phyloP scores from a whole-genome alignment of 2,888 invertebrate species.

The Pristionchus exspectatus region DNA sequence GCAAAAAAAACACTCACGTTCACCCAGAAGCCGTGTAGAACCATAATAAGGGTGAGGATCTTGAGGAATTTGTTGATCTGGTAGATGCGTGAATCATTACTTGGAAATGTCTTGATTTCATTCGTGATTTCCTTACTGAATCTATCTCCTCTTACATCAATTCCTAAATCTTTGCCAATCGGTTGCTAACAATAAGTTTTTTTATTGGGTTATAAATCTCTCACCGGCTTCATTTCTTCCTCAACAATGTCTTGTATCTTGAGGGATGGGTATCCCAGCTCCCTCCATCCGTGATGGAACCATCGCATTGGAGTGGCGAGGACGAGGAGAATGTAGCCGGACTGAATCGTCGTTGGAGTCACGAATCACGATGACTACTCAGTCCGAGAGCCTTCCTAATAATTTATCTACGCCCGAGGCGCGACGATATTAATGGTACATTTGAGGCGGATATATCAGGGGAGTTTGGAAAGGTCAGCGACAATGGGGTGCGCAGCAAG shows the following conservation, averaged over 20 bases:
- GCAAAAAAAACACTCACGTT: not conserved
- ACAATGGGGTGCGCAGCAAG: too few relatives aligned
- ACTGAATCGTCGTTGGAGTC: too few relatives aligned
- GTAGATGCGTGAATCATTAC: not conserved
- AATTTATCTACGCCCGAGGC: too few relatives aligned
- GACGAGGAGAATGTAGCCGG: not conserved
- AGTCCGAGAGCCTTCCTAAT: too few relatives aligned
- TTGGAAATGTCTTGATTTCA: not conserved
- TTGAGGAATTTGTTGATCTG: not conserved
- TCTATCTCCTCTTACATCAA: not conserved
- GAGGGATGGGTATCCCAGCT: not conserved
- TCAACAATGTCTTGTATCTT: not conserved
- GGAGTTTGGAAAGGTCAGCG: too few relatives aligned
- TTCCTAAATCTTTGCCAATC: not conserved
- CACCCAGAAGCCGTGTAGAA: not conserved
- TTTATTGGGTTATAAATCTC: not conserved
- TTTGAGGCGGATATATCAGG: too few relatives aligned
- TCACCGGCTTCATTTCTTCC: not conserved
- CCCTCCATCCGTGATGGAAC: conserved; percentile 16
- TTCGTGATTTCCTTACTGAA: not conserved
- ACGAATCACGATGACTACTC: too few relatives aligned
- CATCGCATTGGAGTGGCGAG: not conserved
- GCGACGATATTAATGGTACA: too few relatives aligned
- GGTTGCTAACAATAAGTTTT: not conserved
- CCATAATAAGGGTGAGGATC: not conserved